Conservation (phyloP, 2,888 invertebrate species). For the Apodemia duryi region DNA sequence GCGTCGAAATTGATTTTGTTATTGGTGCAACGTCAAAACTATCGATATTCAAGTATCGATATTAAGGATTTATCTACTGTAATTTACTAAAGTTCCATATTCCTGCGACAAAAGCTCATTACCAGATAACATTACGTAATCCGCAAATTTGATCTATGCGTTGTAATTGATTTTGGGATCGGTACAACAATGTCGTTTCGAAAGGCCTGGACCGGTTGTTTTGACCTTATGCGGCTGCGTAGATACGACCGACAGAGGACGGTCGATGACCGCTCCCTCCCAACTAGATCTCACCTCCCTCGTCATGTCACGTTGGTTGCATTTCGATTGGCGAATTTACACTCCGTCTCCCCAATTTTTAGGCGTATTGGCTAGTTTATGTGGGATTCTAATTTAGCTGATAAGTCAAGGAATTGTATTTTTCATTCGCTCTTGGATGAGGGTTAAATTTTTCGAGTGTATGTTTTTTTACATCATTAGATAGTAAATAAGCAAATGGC, state of each 20-base stretch:
- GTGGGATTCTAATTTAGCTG: no score
- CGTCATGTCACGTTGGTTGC: slow-evolving; percentile 61
- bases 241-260: slow-evolving; percentile 72
- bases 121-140: slow-evolving; percentile 52
- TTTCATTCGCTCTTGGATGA: no score
- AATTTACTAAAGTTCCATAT: neutral
- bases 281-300: slow-evolving; percentile 45
- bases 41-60: neutral
- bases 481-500: no score
- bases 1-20: slow-evolving; percentile 63
- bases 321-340: slow-evolving; percentile 70
- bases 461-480: no score
- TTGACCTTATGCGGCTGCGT: slow-evolving; percentile 76
- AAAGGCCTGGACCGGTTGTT: slow-evolving; percentile 54
- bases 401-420: no score
- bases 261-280: slow-evolving; percentile 72
- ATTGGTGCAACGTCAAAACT: slow-evolving; percentile 40
- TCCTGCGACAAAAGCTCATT: slow-evolving; percentile 37
- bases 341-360: slow-evolving; percentile 35
- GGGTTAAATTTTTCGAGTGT: no score
- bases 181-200: slow-evolving; percentile 62
- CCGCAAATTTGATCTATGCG: slow-evolving; percentile 56
- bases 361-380: slow-evolving; percentile 14
- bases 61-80: neutral
- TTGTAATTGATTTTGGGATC: slow-evolving; percentile 63